Evolutionary conservation across 2,888 invertebrate genomes (phyloP), one percentile per base, ranked within the genome.

Genomic region (Chirona hameri): DNA sequence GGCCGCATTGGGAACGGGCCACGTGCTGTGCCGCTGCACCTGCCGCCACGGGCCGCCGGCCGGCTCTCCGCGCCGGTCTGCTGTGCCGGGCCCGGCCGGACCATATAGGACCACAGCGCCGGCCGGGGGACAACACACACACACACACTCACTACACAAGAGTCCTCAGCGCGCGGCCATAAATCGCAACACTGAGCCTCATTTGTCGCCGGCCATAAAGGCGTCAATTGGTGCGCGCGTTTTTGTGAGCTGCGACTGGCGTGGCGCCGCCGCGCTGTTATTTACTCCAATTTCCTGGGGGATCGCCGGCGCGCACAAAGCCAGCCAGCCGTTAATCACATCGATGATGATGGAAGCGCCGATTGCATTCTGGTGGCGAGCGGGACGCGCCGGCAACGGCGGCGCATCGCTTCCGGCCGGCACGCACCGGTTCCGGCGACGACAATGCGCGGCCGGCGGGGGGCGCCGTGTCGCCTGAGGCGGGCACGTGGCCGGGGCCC

Each of bases 301-400:
- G 65, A 65, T 65, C 65, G 27, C 10, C 65, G 65, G n/a, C 65
- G 24, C 7, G 65, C 65, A 65, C 65, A 65, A 65, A 65, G 65
- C 65, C n/a, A 27, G 65, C 24, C 10, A 10, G 27, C 65, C n/a
- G n/a, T 65, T n/a, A 65, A 65, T 65, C 65, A 65, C 65, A 27
- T 65, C 65, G 65, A 65, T 65, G 65, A 65, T 65, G 65, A 65
- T 65, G 65, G 65, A 65, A 27, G 65, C 65, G 65, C n/a, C 65
- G 65, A 65, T 65, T 65, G 65, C 65, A 65, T 65, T 65, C 65
- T 65, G 65, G 24, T 27, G 65, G 12, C 65, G 65, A n/a, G n/a
- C n/a, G n/a, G n/a, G n/a, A n/a, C 65, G 65, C 65, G 65, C n/a
- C n/a, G 65, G 65, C 65, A 5, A 10, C 14, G 60, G 27, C 9